phyloP scores from a whole-genome alignment of 2,797 vertebrate species.

The Hafferia zeledoni region DNA sequence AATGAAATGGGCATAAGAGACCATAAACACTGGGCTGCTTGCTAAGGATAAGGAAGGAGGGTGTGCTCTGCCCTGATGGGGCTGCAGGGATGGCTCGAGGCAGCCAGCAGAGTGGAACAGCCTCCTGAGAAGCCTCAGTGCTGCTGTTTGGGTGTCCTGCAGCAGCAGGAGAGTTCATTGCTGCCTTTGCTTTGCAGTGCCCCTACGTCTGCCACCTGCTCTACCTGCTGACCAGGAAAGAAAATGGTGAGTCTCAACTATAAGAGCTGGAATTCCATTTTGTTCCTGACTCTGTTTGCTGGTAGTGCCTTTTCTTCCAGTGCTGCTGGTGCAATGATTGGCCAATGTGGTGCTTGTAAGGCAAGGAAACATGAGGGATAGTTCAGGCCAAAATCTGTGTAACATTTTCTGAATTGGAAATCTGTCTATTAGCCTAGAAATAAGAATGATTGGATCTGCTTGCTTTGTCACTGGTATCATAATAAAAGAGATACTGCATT shows the following conservation, averaged over 20 bases:
- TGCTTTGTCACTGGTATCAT: background rate
- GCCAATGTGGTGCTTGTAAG: background rate
- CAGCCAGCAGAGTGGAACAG: background rate
- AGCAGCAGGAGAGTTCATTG: background rate
- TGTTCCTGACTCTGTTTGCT: background rate
- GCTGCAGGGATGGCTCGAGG: background rate
- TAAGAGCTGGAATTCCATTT: background rate
- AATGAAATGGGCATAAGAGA: background rate
- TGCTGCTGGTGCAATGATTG: background rate
- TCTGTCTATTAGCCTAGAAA: background rate
- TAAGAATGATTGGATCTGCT: background rate
- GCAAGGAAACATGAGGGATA: background rate
- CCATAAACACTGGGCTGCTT: background rate
- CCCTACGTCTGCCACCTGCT: slow-evolving; percentile 90
- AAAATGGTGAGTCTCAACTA: slow-evolving; percentile 82
- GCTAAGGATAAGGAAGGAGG: too few species aligned
- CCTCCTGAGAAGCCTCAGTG: background rate
- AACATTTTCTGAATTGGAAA: background rate
- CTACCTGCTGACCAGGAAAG: slow-evolving; percentile 90
- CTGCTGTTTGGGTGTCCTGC: background rate
- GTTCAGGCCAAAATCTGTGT: background rate
- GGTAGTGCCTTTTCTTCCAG: background rate
- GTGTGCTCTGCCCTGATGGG: background rate
- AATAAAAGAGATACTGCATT: background rate
- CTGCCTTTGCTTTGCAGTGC: slow-evolving; percentile 80